phyloP scores from a whole-genome alignment of 2,888 invertebrate genomes.

The Argyresthia goedartella region DNA sequence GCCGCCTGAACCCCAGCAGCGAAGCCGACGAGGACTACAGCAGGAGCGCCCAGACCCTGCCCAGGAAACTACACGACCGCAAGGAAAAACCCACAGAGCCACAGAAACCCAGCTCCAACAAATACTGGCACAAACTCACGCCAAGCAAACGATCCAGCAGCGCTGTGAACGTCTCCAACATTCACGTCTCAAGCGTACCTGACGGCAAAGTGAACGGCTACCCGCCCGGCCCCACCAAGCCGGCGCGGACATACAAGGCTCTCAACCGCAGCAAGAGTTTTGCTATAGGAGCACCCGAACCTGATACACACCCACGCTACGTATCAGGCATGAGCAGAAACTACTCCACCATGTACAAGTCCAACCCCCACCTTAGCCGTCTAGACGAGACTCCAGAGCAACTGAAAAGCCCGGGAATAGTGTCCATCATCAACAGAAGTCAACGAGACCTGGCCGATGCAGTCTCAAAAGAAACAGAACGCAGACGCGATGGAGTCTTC shows the following conservation, averaged over 20 bases:
- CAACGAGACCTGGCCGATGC: constrained; percentile 82
- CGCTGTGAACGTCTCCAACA: constrained; percentile 75
- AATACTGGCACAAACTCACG: constrained; percentile 62
- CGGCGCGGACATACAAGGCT: constrained; percentile 83
- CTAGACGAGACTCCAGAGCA: constrained; percentile 79
- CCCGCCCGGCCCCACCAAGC: constrained; percentile 78
- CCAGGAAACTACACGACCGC: constrained; percentile 73
- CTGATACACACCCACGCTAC: constrained; percentile 59
- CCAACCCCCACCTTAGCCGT: constrained; percentile 81
- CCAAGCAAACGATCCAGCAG: constrained; percentile 70
- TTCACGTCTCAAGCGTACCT: constrained; percentile 34
- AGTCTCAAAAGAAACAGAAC: constrained; percentile 62
- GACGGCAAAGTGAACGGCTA: constrained; percentile 57
- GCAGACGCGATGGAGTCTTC: constrained; percentile 64
- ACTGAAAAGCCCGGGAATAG: constrained; percentile 87
- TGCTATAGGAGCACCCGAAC: constrained; percentile 80
- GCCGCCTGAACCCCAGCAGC: constrained; percentile 74
- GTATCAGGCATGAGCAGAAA: constrained; percentile 58
- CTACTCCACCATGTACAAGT: constrained; percentile 77
- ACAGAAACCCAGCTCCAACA: constrained; percentile 51
- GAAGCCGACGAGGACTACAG: constrained; percentile 63
- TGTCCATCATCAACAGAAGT: constrained; percentile 87
- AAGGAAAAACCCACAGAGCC: constrained; percentile 46
- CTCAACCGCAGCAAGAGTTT: constrained; percentile 87
- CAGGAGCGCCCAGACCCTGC: constrained; percentile 82